Evolutionary conservation across 2,888 invertebrate species (phyloP), one percentile per base, ranked within the genome.

Genomic region (Ochropleura leucogaster): DNA sequence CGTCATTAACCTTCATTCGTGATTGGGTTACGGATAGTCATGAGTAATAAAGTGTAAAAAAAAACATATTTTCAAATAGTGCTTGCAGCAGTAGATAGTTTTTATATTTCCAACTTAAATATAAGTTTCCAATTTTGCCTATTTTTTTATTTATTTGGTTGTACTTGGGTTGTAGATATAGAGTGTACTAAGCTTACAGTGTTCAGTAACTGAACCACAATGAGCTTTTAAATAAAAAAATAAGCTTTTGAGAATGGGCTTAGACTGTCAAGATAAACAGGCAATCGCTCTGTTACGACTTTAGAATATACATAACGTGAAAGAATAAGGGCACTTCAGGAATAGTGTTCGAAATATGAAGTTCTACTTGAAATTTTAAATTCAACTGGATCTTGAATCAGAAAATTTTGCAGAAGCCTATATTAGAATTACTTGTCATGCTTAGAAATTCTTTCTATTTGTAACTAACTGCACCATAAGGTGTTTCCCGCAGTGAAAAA

Each of bases 241-340:
- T 40, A 16, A 40, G 40, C 4, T 40, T 74, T 74, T 64, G 72
- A 70, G 46, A 63, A 51, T 44, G 66, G 55, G 60, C 53, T 79
- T 60, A 67, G 59, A 66, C 40, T 66, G 49, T 67, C 49, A 67
- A 76, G 69, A 83, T 83, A 83, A 76, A 76, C 76, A 76, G 76
- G 72, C 63, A 72, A 77, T 57, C 6, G 47, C 65, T 57, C 40
- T 18, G 47, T 30, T 60, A 57, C 42, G 12, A 47, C 46, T 81
- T 60, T n/a, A 12, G 68, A 65, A 62, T 63, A 40, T 20, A 40
- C 51, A n/a, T 16, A 7, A 53, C 67, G 57, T 64, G 63, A 71
- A 81, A 60, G 66, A 63, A 76, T 76, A 81, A 55, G 30, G 30
- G 12, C 20, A 51, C 49, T 49, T 53, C 12, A 14, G 40, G 16